phyloP scores from a whole-genome alignment of 2,888 invertebrate species.

The Dicycla oo region DNA sequence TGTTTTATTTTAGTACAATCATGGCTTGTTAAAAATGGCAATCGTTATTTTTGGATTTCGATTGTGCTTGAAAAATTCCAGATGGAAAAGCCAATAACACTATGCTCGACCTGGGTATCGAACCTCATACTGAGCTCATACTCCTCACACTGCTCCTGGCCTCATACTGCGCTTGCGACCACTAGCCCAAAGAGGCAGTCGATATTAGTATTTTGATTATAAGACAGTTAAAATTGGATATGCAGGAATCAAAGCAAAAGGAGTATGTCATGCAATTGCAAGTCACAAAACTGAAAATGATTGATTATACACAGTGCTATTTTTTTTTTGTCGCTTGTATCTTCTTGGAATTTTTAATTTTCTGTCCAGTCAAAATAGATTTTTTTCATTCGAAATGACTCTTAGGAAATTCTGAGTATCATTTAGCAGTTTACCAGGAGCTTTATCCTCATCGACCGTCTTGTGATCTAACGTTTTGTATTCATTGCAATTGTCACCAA shows the following conservation, averaged over 20 bases:
- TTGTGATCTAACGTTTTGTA: background rate
- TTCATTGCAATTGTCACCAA: slow-evolving; percentile 17
- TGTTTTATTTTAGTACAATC: slow-evolving; percentile 25
- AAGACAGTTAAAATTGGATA: slow-evolving; percentile 5
- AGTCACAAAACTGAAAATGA: slow-evolving; percentile 14
- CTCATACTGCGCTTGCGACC: too few relatives aligned
- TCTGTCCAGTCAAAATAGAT: background rate
- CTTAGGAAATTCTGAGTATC: slow-evolving; percentile 25
- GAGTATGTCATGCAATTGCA: background rate
- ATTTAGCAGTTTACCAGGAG: background rate
- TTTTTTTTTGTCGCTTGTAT: slow-evolving; percentile 27
- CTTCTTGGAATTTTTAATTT: slow-evolving; percentile 4
- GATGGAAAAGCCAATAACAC: background rate
- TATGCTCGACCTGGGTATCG: background rate
- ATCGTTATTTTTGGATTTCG: slow-evolving; percentile 14
- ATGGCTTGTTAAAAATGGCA: background rate
- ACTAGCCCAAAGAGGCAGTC: background rate
- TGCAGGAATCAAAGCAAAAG: slow-evolving; percentile 5
- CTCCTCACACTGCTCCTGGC: too few relatives aligned
- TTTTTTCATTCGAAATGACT: background rate
- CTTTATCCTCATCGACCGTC: slow-evolving; percentile 19
- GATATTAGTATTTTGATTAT: slow-evolving; percentile 12
- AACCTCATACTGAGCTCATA: too few relatives aligned
- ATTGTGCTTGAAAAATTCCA: background rate
- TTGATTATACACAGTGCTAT: slow-evolving; percentile 13